Conservation (phyloP, 1,140 invertebrate genomes). For the Zophobas atratus region DNA sequence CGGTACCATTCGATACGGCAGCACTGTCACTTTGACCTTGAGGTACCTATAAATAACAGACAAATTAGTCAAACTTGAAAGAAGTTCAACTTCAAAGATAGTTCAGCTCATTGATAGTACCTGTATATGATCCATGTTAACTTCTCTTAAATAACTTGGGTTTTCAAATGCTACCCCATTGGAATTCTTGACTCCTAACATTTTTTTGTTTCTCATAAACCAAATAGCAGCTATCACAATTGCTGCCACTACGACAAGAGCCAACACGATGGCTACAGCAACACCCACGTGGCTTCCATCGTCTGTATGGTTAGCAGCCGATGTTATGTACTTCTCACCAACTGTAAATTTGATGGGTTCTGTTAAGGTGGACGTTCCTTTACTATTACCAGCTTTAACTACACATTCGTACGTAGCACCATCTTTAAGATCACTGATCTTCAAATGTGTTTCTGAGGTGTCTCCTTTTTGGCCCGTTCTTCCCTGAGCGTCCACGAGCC, state of each 20-base stretch:
- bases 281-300: conserved; percentile 72
- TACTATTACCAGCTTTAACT: conserved; percentile 85
- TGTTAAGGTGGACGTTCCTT: conserved; percentile 83
- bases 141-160: conserved; percentile 85
- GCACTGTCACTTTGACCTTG: conserved; percentile 58
- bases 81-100: conserved; percentile 8
- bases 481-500: conserved; percentile 66
- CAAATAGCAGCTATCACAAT: conserved; percentile 76
- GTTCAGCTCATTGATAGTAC: conserved; percentile 67
- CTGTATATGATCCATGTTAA: conserved; percentile 80
- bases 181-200: conserved; percentile 72
- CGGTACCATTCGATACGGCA: conserved; percentile 61
- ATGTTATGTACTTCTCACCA: conserved; percentile 78
- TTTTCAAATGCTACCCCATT: conserved; percentile 88
- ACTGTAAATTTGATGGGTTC: conserved; percentile 81
- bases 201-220: conserved; percentile 77
- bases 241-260: conserved; percentile 76
- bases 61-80: conserved; percentile 54
- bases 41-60: conserved; percentile 54
- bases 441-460: conserved; percentile 79
- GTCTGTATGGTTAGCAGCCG: conserved; percentile 72
- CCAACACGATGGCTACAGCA: conserved; percentile 77
- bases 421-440: conserved; percentile 78
- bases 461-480: conserved; percentile 69
- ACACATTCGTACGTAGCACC: conserved; percentile 84